A percentile compares a stretch with the other conserved stretches of the same genome.
Evolutionary conservation across 2,888 invertebrate species (phyloP).

Genomic region (Stegophylla sp.): DNA sequence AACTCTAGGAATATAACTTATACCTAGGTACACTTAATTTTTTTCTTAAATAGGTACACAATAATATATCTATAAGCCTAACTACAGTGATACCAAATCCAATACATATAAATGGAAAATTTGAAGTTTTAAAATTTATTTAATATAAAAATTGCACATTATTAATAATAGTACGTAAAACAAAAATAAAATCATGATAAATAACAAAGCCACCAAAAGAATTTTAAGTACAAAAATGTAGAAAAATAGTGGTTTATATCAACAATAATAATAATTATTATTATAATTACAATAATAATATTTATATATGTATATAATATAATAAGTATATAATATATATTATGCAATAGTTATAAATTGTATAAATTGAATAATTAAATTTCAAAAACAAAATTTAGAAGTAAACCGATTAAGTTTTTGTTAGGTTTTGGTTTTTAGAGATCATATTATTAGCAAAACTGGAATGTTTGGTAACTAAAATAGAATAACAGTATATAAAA

Average conservation of each 20-base stretch:
- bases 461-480: constrained; percentile 56
- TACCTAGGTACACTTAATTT: constrained; percentile 10
- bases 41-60: not conserved
- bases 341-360: constrained; percentile 10
- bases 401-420: not conserved
- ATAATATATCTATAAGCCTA: not conserved
- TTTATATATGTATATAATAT: not conserved
- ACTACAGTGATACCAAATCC: constrained; percentile 5
- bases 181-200: constrained; percentile 43
- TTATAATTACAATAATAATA: constrained; percentile 4
- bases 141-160: constrained; percentile 39
- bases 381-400: constrained; percentile 21
- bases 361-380: constrained; percentile 24
- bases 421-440: constrained; percentile 35
- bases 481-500: constrained; percentile 42
- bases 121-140: constrained; percentile 28
- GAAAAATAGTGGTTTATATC: constrained; percentile 56
- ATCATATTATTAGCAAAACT: constrained; percentile 44
- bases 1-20: constrained; percentile 28
- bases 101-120: not conserved
- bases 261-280: constrained; percentile 40
- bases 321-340: not conserved
- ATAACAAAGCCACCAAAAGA: constrained; percentile 52
- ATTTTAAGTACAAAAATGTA: constrained; percentile 56
- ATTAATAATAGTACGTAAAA: constrained; percentile 28